phyloP scores from a whole-genome alignment of 2,797 vertebrate genomes.

The Paratrypauchen microcephalus region DNA sequence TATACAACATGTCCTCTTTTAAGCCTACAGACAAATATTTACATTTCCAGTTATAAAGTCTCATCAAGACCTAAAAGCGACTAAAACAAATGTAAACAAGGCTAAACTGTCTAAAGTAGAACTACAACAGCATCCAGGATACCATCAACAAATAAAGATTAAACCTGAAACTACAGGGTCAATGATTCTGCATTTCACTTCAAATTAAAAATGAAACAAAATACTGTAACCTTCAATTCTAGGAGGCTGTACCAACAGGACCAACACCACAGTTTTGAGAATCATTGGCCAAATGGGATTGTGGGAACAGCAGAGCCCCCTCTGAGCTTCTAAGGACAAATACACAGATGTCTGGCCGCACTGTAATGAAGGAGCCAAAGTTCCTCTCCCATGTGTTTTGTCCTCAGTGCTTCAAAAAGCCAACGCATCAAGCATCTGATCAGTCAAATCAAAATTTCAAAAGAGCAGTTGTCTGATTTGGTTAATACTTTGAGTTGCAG shows the following conservation, averaged over 20 bases:
- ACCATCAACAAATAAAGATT: no score
- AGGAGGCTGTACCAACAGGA: background rate
- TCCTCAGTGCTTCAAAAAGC: slow-evolving; percentile 15
- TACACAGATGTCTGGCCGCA: slow-evolving; percentile 50
- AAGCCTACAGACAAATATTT: no score
- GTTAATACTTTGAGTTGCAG: slow-evolving; percentile 17
- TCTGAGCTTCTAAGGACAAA: slow-evolving; percentile 35
- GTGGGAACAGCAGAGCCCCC: slow-evolving; percentile 31
- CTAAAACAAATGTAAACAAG: no score
- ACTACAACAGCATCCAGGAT: no score
- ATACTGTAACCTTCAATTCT: background rate
- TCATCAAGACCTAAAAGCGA: no score
- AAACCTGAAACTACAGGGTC: no score
- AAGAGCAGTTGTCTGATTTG: slow-evolving; percentile 11
- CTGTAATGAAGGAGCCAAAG: slow-evolving; percentile 31
- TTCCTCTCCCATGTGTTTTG: slow-evolving; percentile 39
- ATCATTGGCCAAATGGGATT: slow-evolving; percentile 17
- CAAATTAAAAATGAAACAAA: background rate
- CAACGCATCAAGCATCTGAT: slow-evolving; percentile 2
- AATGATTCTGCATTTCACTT: background rate
- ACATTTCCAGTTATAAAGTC: no score
- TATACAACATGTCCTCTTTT: no score
- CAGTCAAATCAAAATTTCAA: background rate
- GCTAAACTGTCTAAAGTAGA: no score
- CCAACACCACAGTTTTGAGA: background rate